Base-by-base conservation (phyloP, 2,888 invertebrate genomes). In the Rhimphoctona megacephalus region DNA sequence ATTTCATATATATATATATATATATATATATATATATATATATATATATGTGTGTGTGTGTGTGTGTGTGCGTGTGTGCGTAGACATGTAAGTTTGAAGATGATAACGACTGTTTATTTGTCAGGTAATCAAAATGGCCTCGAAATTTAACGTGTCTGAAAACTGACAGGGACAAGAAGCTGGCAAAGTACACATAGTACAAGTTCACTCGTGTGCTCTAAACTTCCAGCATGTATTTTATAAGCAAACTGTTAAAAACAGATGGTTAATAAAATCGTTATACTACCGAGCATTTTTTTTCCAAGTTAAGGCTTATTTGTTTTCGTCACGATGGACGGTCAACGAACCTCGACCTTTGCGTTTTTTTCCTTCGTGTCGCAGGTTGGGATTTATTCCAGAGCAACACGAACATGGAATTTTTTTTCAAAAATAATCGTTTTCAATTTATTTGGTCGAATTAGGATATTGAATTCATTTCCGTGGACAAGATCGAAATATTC, bases 31-130 rank as follows among this genome's bases (percentile, higher is more conserved):
- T n/a, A n/a, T n/a, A n/a, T n/a, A n/a, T n/a, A n/a, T n/a, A n/a
- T n/a, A n/a, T n/a, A n/a, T n/a, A n/a, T n/a, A n/a, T n/a, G n/a
- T n/a, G n/a, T n/a, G n/a, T n/a, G n/a, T n/a, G n/a, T n/a, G n/a
- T n/a, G n/a, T n/a, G n/a, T 7, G 36, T 5, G 36, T 36, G 7
- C 36, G 36, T 36, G 4, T 6, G 6, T 36, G 8, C 39, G 43
- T 54, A 64, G 19, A 9, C 30, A 49, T 14, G 61, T 52, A 64
- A 43, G 52, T 52, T 43, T 33, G 22, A 46, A 54, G 73, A 73
- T 78, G 87, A 87, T 87, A 87, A 87, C 81, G 61, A 83, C 36
- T 81, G 81, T 83, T 87, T 73, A 81, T 83, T 72, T 81, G 69
- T 83, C 64, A 81, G 52, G 70, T 74, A 87, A 83, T 78, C 54